Conservation (phyloP, 2,888 invertebrate species). For the Nebria brevicollis region DNA sequence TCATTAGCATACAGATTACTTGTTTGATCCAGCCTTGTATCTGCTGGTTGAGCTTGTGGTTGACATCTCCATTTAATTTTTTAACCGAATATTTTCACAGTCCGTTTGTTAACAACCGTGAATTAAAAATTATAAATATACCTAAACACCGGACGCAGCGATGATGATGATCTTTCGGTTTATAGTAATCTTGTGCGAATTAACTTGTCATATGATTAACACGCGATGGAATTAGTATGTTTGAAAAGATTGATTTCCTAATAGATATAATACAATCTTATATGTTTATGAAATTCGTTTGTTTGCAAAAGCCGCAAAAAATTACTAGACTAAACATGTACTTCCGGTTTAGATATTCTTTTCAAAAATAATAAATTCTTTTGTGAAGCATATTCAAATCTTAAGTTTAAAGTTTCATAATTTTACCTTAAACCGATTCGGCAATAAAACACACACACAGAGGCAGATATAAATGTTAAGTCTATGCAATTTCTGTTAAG, state of each 20-base stretch:
- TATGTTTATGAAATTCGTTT: not conserved
- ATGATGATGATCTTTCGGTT: not conserved
- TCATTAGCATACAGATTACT: slow-evolving; percentile 44
- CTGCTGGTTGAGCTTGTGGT: slow-evolving; percentile 19
- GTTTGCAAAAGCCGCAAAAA: too few relatives aligned
- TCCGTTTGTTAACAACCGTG: not conserved
- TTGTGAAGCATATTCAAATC: too few relatives aligned
- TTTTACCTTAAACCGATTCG: too few relatives aligned
- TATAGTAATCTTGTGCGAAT: slow-evolving; percentile 10
- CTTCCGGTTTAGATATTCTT: too few relatives aligned
- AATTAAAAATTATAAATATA: slow-evolving; percentile 12
- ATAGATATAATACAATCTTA: not conserved
- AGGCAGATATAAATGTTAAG: too few relatives aligned
- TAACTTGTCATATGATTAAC: slow-evolving; percentile 8
- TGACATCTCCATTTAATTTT: slow-evolving; percentile 33
- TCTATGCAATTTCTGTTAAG: too few relatives aligned
- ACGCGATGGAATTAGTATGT: slow-evolving; percentile 10
- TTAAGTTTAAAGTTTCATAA: too few relatives aligned
- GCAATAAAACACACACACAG: too few relatives aligned
- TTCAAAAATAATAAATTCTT: too few relatives aligned
- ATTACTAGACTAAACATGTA: too few relatives aligned
- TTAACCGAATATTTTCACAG: slow-evolving; percentile 25
- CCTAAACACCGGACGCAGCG: not conserved
- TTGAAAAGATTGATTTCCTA: not conserved
- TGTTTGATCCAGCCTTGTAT: slow-evolving; percentile 28